A percentile compares a stretch with the other conserved stretches of the same genome.
These are phyloP conservation scores for Fratercula arctica DNA, from an alignment of 2,797 vertebrate genomes.

Conservation along the genomic window DNA sequence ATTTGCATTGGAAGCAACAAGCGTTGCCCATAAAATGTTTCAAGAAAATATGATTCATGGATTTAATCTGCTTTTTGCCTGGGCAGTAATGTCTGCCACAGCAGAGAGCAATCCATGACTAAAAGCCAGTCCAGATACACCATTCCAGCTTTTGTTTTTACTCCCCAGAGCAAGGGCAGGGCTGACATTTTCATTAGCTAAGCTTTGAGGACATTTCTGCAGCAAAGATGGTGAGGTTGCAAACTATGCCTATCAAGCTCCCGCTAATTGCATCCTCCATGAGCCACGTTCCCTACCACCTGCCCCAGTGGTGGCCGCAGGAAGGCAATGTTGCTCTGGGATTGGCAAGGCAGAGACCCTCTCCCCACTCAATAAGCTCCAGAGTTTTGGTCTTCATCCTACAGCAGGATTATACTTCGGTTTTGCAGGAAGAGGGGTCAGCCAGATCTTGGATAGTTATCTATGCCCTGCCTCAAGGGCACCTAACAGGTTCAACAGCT, in stretches of 20 bases:
- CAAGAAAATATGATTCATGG: background rate
- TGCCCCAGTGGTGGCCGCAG: background rate
- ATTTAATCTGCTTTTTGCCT: background rate
- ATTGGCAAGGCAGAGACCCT: background rate
- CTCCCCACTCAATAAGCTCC: background rate
- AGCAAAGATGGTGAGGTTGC: background rate
- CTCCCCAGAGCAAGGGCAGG: background rate
- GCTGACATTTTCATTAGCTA: background rate
- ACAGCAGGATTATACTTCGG: background rate
- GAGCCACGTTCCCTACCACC: fast-evolving
- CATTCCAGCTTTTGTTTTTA: background rate
- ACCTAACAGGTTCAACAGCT: background rate
- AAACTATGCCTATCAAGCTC: background rate
- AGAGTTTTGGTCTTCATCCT: background rate
- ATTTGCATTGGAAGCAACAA: background rate
- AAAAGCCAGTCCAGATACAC: background rate
- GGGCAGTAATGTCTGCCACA: background rate
- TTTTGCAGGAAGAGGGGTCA: background rate
- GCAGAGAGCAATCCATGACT: background rate
- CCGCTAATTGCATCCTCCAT: fast-evolving
- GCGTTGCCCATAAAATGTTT: background rate
- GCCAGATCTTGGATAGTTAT: background rate
- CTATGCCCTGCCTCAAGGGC: background rate
- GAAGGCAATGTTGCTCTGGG: background rate
- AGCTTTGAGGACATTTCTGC: background rate